Evolutionary conservation across 2,888 invertebrate genomes (phyloP).

Genomic region (Macrophya alboannulata): DNA sequence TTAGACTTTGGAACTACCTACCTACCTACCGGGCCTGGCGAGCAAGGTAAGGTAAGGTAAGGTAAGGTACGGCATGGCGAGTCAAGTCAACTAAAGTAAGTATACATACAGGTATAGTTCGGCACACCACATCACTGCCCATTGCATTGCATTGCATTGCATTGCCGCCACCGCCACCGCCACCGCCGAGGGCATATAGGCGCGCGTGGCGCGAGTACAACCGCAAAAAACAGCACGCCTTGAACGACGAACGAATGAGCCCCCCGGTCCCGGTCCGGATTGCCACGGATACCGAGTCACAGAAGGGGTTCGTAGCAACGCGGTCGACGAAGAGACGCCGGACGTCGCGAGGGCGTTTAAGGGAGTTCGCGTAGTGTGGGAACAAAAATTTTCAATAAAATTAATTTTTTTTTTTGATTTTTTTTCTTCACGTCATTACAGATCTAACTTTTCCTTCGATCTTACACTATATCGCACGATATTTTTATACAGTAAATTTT

Average conservation of each 20-base stretch:
- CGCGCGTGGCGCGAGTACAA: conserved; percentile 52
- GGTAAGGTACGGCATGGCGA: not conserved
- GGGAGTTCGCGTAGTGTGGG: not conserved
- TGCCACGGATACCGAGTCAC: conserved; percentile 13
- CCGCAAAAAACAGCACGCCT: conserved; percentile 43
- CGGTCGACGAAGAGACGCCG: not conserved
- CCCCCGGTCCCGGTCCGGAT: conserved; percentile 15
- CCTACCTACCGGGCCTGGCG: not conserved
- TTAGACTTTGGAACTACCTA: conserved; percentile 33
- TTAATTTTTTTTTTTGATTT: not conserved
- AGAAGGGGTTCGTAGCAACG: not conserved
- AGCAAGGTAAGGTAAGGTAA: not conserved
- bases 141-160: conserved; percentile 14
- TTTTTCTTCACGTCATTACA: not conserved
- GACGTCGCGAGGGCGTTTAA: not conserved
- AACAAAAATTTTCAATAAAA: not conserved
- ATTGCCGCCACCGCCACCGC: not conserved
- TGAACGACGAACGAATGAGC: conserved; percentile 31
- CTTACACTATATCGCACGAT: not conserved
- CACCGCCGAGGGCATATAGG: conserved; percentile 1
- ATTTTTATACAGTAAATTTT: not conserved
- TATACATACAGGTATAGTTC: not conserved
- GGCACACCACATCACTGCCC: conserved; percentile 13
- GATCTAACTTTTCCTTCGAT: not conserved
- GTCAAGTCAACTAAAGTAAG: not conserved